Percentiles rank a stretch among this genome's conserved stretches.
Conservation (phyloP, 2,888 invertebrate species). For the Sicus ferrugineus region DNA sequence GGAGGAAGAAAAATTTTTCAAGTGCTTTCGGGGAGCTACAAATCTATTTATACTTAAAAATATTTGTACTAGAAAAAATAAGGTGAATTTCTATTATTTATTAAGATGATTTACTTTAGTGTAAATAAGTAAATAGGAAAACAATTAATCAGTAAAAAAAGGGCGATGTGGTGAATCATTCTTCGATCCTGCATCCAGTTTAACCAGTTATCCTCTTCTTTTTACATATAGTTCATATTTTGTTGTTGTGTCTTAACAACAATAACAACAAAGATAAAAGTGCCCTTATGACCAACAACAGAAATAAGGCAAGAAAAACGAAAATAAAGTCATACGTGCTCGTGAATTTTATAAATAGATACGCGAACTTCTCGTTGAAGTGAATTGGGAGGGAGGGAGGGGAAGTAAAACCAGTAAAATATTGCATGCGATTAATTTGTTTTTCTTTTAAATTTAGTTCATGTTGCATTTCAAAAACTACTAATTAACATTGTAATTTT, state of each 20-base stretch:
- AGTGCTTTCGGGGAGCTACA: not conserved
- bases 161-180: not conserved
- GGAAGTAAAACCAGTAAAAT: not conserved
- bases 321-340: constrained; percentile 23
- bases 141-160: not conserved
- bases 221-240: not conserved
- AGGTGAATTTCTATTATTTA: constrained; percentile 9
- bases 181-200: constrained; percentile 22
- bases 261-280: not conserved
- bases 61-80: constrained; percentile 1
- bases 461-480: too few relatives aligned
- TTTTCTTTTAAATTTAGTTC: too few relatives aligned
- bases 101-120: not conserved
- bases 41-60: constrained; percentile 8
- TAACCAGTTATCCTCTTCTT: not conserved
- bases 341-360: constrained; percentile 25
- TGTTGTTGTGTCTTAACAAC: not conserved
- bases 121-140: not conserved
- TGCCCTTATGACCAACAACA: not conserved
- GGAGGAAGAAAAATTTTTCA: not conserved
- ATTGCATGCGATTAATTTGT: constrained; percentile 27
- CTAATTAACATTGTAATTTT: too few relatives aligned
- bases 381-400: not conserved
- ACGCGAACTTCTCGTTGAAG: not conserved
- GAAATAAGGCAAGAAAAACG: constrained; percentile 39